These are phyloP conservation scores for Corythornis cristatus DNA, from an alignment of 2,113 vertebrate genomes.

Conservation along the genomic window DNA sequence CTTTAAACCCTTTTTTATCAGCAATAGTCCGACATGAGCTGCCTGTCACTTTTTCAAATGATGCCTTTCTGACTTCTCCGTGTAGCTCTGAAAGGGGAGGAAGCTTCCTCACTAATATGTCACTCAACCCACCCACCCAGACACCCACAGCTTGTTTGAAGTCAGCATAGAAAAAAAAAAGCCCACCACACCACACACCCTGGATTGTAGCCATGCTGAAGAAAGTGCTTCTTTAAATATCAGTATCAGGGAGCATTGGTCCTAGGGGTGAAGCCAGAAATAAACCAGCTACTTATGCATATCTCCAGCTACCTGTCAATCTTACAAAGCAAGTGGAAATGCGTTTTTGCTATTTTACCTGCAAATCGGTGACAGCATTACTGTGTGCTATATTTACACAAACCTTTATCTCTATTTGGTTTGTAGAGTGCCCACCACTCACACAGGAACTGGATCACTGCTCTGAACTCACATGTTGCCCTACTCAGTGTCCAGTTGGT, in stretches of 20 bases:
- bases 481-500: not conserved
- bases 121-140: slow-evolving; percentile 80
- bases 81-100: slow-evolving; percentile 68
- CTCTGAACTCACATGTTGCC: fast-evolving
- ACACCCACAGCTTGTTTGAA: slow-evolving; percentile 72
- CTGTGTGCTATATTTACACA: not conserved
- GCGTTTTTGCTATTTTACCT: not conserved
- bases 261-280: slow-evolving; percentile 51
- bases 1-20: slow-evolving; percentile 61
- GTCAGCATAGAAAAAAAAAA: slow-evolving; percentile 48
- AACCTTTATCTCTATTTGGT: not conserved
- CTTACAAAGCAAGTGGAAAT: not conserved
- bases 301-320: not conserved
- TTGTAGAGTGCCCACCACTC: not conserved
- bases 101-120: slow-evolving; percentile 73
- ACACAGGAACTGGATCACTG: not conserved
- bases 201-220: slow-evolving; percentile 61
- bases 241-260: slow-evolving; percentile 30
- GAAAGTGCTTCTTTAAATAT: slow-evolving; percentile 58
- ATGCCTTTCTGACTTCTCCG: slow-evolving; percentile 64
- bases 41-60: slow-evolving; percentile 73
- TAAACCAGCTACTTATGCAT: not conserved
- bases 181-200: not conserved
- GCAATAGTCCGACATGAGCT: slow-evolving; percentile 43
- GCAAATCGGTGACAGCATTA: not conserved